A percentile compares a stretch with the other conserved stretches of the same genome.
Conservation (phyloP, 2,113 vertebrate genomes). For the Campylomormyrus tamandua region DNA sequence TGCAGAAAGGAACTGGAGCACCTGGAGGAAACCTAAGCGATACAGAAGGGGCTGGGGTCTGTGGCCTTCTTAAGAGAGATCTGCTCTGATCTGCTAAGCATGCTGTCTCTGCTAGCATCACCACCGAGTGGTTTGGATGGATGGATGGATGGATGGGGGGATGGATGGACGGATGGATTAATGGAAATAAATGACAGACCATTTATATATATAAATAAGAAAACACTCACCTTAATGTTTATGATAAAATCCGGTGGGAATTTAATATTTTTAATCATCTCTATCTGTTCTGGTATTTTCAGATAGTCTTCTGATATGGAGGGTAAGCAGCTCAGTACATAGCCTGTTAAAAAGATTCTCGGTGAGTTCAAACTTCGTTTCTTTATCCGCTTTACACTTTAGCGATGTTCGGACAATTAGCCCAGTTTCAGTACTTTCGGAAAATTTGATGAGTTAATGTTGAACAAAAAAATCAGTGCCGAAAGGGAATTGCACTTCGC, state of each 20-base stretch:
- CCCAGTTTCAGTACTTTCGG: not conserved
- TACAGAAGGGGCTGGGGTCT: not conserved
- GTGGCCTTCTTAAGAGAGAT: not conserved
- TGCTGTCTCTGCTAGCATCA: not conserved
- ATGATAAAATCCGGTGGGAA: conserved; percentile 83
- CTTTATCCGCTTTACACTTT: not conserved
- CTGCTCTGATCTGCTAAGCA: not conserved
- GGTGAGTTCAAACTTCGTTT: not conserved
- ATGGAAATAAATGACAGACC: not conserved
- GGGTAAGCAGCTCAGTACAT: conserved; percentile 82
- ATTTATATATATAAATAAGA: not conserved
- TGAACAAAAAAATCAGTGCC: not conserved
- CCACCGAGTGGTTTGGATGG: not conserved
- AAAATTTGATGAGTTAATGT: not conserved
- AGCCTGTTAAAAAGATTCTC: conserved; percentile 63
- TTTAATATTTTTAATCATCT: conserved; percentile 73
- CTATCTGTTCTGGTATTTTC: conserved; percentile 71
- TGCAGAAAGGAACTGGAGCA: not conserved
- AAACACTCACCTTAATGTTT: conserved; percentile 80
- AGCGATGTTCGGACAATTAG: not conserved
- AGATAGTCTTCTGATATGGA: conserved; percentile 69
- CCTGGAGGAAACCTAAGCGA: not conserved
- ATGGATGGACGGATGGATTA: not conserved
- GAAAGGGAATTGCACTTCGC: not conserved
- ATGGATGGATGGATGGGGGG: too few species aligned